A percentile compares a stretch with the other conserved stretches of the same genome.
Evolutionary conservation across 53 echinoderm and acorn worm genomes (phyloP).

Genomic region (Paracentrotus lividus): DNA sequence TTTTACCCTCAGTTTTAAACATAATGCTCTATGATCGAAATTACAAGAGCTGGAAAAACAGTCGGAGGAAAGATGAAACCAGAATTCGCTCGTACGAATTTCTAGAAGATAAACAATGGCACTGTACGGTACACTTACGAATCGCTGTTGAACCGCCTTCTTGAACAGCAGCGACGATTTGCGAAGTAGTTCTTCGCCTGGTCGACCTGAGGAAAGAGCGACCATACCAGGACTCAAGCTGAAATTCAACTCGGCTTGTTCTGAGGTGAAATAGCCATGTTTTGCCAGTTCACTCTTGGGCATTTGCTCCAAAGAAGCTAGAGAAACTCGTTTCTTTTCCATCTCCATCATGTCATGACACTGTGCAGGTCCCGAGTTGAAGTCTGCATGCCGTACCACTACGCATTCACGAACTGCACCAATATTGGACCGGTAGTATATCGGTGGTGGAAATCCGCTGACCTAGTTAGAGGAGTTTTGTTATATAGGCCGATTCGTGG

Average conservation of each 20-base stretch:
- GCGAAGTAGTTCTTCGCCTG: neutral
- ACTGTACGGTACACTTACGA: constrained; percentile 4
- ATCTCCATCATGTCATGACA: constrained; percentile 6
- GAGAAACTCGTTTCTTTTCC: constrained; percentile 5
- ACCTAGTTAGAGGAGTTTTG: no score
- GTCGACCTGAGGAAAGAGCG: constrained; percentile 26
- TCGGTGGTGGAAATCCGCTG: no score
- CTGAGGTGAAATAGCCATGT: constrained; percentile 38
- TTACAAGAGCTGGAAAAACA: neutral
- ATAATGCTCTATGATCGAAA: neutral
- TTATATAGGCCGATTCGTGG: no score
- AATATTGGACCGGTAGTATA: no score
- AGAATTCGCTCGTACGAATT: no score
- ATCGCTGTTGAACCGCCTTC: neutral
- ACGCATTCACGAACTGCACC: no score
- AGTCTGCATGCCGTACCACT: no score
- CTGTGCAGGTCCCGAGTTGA: no score
- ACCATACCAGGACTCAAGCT: neutral
- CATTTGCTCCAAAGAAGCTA: neutral
- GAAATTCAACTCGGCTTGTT: constrained; percentile 44
- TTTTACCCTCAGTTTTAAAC: neutral
- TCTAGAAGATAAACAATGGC: neutral
- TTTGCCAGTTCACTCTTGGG: constrained; percentile 26
- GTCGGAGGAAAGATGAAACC: neutral
- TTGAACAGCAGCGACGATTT: neutral